Evolutionary conservation across 2,888 invertebrate species (phyloP).

Genomic region (Eupeodes latifasciatus): DNA sequence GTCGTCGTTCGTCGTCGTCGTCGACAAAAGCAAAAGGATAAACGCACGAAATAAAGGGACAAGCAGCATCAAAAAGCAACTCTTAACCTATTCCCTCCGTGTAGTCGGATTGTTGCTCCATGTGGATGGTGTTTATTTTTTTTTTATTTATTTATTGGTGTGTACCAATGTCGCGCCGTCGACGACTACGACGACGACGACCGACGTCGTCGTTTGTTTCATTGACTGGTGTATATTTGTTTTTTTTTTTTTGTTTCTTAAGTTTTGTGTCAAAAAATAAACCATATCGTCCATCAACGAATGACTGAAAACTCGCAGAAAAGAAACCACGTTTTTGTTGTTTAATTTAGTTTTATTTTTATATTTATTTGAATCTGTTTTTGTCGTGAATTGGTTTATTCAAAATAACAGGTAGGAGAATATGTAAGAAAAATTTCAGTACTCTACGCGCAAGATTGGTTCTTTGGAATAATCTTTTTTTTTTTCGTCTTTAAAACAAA

Average conservation of each 20-base stretch:
- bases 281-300: constrained; percentile 65
- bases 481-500: too few relatives aligned
- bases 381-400: background rate
- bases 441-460: too few relatives aligned
- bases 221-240: constrained; percentile 21
- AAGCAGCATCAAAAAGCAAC: constrained; percentile 6
- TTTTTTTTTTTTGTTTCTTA: constrained; percentile 20
- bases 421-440: background rate
- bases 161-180: background rate
- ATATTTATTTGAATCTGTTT: background rate
- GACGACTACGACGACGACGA: background rate
- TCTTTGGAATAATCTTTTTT: too few relatives aligned
- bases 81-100: too few relatives aligned
- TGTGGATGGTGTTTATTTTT: constrained; percentile 49
- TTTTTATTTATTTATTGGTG: background rate
- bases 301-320: constrained; percentile 29
- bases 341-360: background rate
- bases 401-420: background rate
- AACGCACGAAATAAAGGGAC: constrained; percentile 61
- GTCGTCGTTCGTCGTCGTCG: too few relatives aligned
- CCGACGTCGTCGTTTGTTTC: constrained; percentile 15
- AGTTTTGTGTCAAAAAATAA: constrained; percentile 41
- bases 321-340: constrained; percentile 27
- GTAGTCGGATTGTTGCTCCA: background rate
- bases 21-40: constrained; percentile 48